Percentiles rank a stretch among this genome's conserved stretches.
Evolutionary conservation across 1,140 invertebrate species (phyloP).

Genomic region (Myzus persicae): DNA sequence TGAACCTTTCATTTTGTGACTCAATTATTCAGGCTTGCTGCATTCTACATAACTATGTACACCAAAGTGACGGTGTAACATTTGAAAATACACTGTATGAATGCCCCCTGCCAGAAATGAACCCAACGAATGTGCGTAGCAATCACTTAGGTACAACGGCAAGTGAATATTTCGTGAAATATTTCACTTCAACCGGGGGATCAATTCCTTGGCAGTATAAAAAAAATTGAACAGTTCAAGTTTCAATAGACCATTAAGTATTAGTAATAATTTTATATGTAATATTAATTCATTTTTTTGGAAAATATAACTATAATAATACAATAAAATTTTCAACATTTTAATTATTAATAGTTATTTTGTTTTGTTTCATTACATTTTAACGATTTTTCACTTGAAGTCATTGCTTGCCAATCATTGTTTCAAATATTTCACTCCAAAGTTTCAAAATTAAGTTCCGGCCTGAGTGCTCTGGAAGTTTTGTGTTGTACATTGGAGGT

Average conservation of each 20-base stretch:
- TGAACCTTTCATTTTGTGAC: conserved; percentile 59
- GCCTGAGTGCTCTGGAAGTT: conserved; percentile 12
- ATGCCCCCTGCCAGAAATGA: background rate
- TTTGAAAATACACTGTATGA: conserved; percentile 62
- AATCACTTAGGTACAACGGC: background rate
- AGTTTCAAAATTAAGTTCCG: background rate
- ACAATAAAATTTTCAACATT: too few relatives aligned
- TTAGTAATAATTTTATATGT: background rate
- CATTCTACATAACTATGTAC: conserved; percentile 64
- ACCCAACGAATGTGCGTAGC: background rate
- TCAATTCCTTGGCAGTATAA: conserved; percentile 7
- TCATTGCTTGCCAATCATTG: conserved; percentile 2
- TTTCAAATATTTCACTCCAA: background rate
- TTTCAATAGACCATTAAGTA: background rate
- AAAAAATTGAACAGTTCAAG: background rate
- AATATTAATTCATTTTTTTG: background rate
- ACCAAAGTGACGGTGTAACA: conserved; percentile 63
- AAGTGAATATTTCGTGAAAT: background rate
- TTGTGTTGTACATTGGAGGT: background rate
- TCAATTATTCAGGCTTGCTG: conserved; percentile 63
- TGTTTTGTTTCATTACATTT: conserved; percentile 4
- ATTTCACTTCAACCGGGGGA: background rate
- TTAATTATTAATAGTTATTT: background rate
- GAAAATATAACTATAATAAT: background rate
- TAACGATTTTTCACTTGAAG: background rate